Conservation (phyloP, 2,113 vertebrate genomes). For the Aptenodytes forsteri region DNA sequence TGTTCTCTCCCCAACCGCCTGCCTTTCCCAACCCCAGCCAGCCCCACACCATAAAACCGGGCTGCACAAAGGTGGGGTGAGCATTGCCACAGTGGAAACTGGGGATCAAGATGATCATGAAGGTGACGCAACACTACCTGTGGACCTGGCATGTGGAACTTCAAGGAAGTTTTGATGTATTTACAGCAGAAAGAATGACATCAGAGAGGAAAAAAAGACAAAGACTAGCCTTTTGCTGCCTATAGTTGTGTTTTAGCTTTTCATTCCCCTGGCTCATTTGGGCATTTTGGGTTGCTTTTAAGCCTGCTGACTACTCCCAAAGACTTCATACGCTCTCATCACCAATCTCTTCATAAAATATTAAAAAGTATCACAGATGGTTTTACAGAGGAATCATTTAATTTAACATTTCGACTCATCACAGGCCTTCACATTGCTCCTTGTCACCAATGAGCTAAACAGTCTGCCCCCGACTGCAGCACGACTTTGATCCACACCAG, state of each 20-base stretch:
- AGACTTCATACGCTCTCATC: not conserved
- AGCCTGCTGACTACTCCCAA: not conserved
- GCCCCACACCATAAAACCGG: not conserved
- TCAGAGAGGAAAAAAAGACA: not conserved
- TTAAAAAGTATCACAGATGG: not conserved
- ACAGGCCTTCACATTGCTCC: not conserved
- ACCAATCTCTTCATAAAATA: not conserved
- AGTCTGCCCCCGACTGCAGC: not conserved
- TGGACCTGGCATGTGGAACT: not conserved
- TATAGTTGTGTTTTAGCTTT: not conserved
- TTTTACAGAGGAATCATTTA: not conserved
- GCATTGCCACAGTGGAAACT: not conserved
- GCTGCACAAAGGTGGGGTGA: not conserved
- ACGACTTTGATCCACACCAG: not conserved
- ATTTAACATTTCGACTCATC: not conserved
- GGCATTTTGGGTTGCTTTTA: not conserved
- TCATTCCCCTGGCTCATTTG: not conserved
- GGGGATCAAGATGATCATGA: not conserved
- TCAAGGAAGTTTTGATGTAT: not conserved
- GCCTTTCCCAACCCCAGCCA: not conserved
- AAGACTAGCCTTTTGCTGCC: not conserved
- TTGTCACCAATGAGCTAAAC: not conserved
- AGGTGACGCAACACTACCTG: fast-evolving
- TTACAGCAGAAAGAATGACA: not conserved
- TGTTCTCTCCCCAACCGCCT: not conserved